Percentiles rank a stretch among this genome's conserved stretches.
These are phyloP conservation scores for Falco cherrug DNA, from an alignment of 2,797 vertebrate species.

Conservation along the genomic window DNA sequence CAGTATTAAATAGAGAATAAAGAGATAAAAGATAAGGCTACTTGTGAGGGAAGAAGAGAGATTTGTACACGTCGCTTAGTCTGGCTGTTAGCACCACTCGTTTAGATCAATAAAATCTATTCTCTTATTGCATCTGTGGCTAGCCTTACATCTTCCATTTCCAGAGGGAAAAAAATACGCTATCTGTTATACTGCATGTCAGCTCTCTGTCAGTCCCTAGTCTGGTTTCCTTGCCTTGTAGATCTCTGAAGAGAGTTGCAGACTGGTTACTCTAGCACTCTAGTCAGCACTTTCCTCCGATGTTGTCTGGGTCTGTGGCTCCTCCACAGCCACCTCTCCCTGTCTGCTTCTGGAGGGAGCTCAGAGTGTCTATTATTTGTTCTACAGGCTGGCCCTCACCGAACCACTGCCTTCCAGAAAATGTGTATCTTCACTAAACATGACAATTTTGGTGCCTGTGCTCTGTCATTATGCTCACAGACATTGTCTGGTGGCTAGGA, in stretches of 20 bases:
- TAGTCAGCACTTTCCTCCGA: background rate
- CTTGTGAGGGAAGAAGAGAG: background rate
- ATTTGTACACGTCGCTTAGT: conserved; percentile 57
- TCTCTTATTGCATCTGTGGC: conserved; percentile 26
- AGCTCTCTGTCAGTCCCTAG: background rate
- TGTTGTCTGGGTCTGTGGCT: background rate
- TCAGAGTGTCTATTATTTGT: background rate
- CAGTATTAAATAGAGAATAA: conserved; percentile 18
- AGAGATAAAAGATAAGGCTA: conserved; percentile 7
- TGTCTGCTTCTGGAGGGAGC: background rate
- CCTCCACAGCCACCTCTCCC: background rate
- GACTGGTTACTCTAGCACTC: background rate
- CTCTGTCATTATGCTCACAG: background rate
- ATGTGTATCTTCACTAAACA: background rate
- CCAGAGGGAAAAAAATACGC: background rate
- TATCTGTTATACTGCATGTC: background rate
- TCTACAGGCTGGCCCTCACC: background rate
- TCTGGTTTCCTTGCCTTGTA: background rate
- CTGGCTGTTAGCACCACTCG: conserved; percentile 19
- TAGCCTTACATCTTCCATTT: conserved; percentile 25
- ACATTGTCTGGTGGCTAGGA: background rate
- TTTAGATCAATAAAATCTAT: conserved; percentile 67
- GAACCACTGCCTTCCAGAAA: background rate
- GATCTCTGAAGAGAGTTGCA: background rate
- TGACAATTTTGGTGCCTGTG: background rate